phyloP scores from a whole-genome alignment of 1,140 invertebrate genomes.

The Anastrepha obliqua region DNA sequence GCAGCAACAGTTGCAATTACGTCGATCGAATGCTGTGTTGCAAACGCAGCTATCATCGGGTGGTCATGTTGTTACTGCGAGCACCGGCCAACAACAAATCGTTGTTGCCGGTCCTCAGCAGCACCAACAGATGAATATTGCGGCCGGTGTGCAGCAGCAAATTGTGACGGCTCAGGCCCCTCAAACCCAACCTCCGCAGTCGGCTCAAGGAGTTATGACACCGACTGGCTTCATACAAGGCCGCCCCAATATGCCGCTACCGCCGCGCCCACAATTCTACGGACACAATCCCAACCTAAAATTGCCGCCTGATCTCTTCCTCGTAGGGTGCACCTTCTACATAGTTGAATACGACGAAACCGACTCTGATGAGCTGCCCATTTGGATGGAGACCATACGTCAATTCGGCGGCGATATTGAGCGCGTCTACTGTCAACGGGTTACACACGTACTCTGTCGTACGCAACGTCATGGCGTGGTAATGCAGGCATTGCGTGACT shows the following conservation, averaged over 20 bases:
- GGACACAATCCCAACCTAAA: constrained; percentile 91
- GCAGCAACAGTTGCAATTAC: constrained; percentile 64
- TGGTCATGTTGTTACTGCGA: constrained; percentile 36
- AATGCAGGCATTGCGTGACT: constrained; percentile 87
- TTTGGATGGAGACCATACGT: constrained; percentile 89
- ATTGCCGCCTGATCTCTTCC: constrained; percentile 89
- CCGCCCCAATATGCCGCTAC: constrained; percentile 74
- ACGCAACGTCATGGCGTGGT: constrained; percentile 92
- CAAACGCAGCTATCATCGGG: constrained; percentile 55
- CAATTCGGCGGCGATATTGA: constrained; percentile 94
- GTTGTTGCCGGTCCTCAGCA: constrained; percentile 55
- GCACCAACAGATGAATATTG: constrained; percentile 61
- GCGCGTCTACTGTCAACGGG: constrained; percentile 85
- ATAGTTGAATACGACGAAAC: constrained; percentile 83
- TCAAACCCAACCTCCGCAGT: constrained; percentile 57
- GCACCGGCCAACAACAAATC: constrained; percentile 55
- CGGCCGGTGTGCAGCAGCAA: constrained; percentile 65
- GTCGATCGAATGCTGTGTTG: constrained; percentile 38
- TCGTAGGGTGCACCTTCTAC: constrained; percentile 94
- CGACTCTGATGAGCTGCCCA: constrained; percentile 77
- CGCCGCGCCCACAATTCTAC: constrained; percentile 84
- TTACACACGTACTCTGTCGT: constrained; percentile 94
- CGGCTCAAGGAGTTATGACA: constrained; percentile 61
- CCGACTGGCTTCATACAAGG: constrained; percentile 67
- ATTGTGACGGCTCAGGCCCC: constrained; percentile 66